Base-by-base conservation (phyloP, 1,140 invertebrate species). In the Drosophila yakuba region DNA sequence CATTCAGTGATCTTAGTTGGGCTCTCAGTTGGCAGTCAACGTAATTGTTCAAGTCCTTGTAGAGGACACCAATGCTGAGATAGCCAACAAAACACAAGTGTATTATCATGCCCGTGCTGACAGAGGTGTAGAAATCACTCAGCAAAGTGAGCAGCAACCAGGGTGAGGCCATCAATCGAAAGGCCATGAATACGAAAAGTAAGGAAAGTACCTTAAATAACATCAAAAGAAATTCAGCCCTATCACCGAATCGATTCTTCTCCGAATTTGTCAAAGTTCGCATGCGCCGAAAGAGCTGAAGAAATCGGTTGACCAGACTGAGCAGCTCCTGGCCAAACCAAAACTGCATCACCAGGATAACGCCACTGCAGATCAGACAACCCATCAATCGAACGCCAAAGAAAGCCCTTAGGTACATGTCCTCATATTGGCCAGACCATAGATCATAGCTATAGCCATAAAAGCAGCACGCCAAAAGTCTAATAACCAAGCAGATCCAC, bases 31-130 rank as follows among this genome's bases (percentile, higher is more conserved):
- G 61, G 0, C 55, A 20, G 1, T 54, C 38, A 3, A 89, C 64
- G 72, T 77, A 89, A 7, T 12, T 25, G 28, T 89, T 89, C 1
- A 88, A 10, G 25, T 74, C 67, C 28, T 41, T 54, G 23, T 83
- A 89, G 2, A 83, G 67, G 10, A 62, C n/a, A 0, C 63, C 83
- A 4, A 88, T 20, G 44, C 76, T 89, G 1, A 88, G 73, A 17
- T 83, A 88, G 14, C 54, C 72, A 47, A 88, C 41, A 12, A 80
- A 83, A 15, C 63, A 63, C 4, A 78, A 15, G 23, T 88, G 44
- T 43, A 51, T 23, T 0, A 89, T 45, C 41, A 88, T 60, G 3
- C 51, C 38, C 6, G 57, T 41, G 11, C 61, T 50, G 8, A 77
- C 25, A 12, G 48, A 66, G 2, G 25, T 62, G 15, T 78, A 74